Evolutionary conservation across 2,888 invertebrate species (phyloP), one percentile per base, ranked within the genome.

Genomic region (Diachrysia chrysitis): DNA sequence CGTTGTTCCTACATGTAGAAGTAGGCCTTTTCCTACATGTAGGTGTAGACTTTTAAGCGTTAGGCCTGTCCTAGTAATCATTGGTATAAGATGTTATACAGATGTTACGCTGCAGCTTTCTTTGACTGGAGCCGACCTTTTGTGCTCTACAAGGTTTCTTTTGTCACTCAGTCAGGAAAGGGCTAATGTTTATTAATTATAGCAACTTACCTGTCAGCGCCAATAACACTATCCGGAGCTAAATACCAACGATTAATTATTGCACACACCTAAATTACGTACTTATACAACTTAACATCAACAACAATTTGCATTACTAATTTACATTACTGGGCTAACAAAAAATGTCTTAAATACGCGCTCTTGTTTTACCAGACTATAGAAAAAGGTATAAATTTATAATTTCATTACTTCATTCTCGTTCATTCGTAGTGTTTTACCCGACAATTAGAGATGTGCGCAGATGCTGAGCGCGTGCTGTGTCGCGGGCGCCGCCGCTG

Each of bases 361-460:
- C 21, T 12, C 17, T 55, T 35, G 51, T 60, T 73, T 35, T 21
- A n/a, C 35, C 21, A 10, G 46, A 29, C 16, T 35, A 25, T 25
- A 16, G 57, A 70, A 61, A 69, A 32, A 56, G 25, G 35, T 0
- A 16, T 32, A 5, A 23, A 35, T 25, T 55, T 14, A 42, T 2
- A 42, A 60, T 54, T 53, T 73, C 56, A 32, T 21, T 37, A 21
- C 23, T 56, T 65, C 32, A 51, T 57, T 66, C 56, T 58, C 58
- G 48, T 63, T 67, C 71, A 61, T 2, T 61, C 17, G 9, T 61
- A 61, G 60, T 67, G 71, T 12, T 59, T 53, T 51, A 63, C 62
- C 66, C 32, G 42, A 56, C 56, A 71, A 75, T 75, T 75, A 75
- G n/a, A 42, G 21, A 42, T 54, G 68, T 51, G 62, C 61, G 61